Conservation (phyloP, 2,113 vertebrate genomes). For the Varanus komodoensis region DNA sequence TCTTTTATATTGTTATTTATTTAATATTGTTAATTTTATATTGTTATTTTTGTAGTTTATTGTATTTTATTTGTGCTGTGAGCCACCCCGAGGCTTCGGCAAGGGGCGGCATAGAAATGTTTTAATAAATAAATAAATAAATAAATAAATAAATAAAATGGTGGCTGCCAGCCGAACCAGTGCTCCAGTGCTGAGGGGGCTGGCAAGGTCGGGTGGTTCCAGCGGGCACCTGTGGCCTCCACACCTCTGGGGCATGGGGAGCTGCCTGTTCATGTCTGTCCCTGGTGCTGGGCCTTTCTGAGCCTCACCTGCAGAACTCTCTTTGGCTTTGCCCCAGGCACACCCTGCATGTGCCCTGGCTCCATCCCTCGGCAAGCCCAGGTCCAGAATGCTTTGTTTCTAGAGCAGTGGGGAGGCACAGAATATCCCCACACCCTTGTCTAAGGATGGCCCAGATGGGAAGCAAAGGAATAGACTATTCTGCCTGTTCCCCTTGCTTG, state of each 20-base stretch:
- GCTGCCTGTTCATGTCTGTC: not conserved
- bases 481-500: no score
- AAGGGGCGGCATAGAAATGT: no score
- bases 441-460: no score
- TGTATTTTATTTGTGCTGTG: no score
- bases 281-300: not conserved
- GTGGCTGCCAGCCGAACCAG: not conserved
- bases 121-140: no score
- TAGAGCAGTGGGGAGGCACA: not conserved
- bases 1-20: no score
- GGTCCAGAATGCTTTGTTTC: not conserved
- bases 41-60: no score
- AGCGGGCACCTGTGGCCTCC: not conserved
- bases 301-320: not conserved
- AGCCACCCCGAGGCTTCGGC: no score
- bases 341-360: not conserved
- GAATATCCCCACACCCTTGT: no score
- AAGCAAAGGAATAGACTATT: no score
- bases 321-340: not conserved
- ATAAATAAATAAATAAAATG: no score
- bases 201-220: not conserved
- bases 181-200: not conserved
- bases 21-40: no score
- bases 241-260: not conserved
- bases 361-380: not conserved